Evolutionary conservation across 2,888 invertebrate species (phyloP).

Genomic region (Ptilodon capucinus): DNA sequence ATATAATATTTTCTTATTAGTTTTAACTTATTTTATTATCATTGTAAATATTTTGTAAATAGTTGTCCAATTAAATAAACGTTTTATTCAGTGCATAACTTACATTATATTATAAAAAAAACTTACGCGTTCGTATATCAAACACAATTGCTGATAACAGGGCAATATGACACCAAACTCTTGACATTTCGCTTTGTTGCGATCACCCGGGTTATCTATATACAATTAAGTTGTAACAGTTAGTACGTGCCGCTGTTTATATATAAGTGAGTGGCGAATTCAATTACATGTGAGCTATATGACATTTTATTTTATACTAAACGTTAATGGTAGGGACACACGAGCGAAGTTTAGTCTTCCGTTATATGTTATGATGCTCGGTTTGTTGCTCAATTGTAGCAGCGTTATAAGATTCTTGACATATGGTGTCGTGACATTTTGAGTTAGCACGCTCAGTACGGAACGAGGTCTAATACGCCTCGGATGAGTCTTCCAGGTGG

Average conservation of each 20-base stretch:
- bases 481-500: too few relatives aligned
- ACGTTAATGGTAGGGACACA: too few relatives aligned
- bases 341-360: too few relatives aligned
- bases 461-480: too few relatives aligned
- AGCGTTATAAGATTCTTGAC: too few relatives aligned
- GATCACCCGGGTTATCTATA: slow-evolving; percentile 23
- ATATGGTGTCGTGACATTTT: too few relatives aligned
- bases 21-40: too few relatives aligned
- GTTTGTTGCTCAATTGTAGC: too few relatives aligned
- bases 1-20: too few relatives aligned
- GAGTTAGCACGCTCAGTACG: too few relatives aligned
- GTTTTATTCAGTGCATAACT: neutral
- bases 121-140: slow-evolving; percentile 32
- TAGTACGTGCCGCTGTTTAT: slow-evolving; percentile 8
- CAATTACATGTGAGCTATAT: neutral
- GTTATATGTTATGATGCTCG: too few relatives aligned
- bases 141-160: slow-evolving; percentile 21
- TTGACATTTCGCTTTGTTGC: slow-evolving; percentile 26
- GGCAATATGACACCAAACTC: slow-evolving; percentile 26
- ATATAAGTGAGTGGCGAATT: neutral
- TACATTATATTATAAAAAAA: slow-evolving; percentile 7
- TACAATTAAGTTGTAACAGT: slow-evolving; percentile 14
- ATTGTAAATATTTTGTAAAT: neutral
- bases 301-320: neutral
- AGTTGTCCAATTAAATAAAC: too few relatives aligned